A percentile compares a stretch with the other conserved stretches of the same genome.
Conservation (phyloP, 1,140 invertebrate species). For the Rhagoletis zephyria region DNA sequence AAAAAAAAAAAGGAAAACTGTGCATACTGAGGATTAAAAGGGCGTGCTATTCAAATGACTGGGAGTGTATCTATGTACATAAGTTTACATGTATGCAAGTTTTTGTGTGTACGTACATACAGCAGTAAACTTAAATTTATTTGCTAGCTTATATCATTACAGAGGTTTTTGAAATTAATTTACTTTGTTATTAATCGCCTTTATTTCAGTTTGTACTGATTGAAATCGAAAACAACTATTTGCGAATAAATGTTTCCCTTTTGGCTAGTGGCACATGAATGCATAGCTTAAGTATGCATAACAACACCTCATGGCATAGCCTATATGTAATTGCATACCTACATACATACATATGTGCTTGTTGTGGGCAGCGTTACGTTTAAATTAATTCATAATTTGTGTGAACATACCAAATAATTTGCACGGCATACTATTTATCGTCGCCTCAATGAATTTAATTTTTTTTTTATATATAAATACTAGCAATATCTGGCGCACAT, state of each 20-base stretch:
- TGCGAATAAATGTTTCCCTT: background rate
- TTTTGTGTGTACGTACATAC: conserved; percentile 11
- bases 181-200: too few species aligned
- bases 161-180: too few species aligned
- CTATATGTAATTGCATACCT: background rate
- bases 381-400: conserved; percentile 54
- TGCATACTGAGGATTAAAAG: background rate
- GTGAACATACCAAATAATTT: conserved; percentile 35
- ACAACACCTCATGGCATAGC: too few species aligned
- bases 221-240: too few species aligned
- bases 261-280: background rate
- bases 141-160: too few species aligned
- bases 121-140: background rate
- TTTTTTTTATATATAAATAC: too few species aligned
- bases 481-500: too few species aligned
- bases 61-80: too few species aligned
- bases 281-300: background rate
- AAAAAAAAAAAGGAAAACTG: too few species aligned
- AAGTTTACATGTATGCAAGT: background rate
- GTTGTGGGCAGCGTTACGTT: conserved; percentile 9
- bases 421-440: background rate
- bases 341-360: conserved; percentile 1
- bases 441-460: background rate
- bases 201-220: too few species aligned
- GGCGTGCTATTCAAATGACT: background rate